phyloP scores from a whole-genome alignment of 2,888 invertebrate genomes.

The Tortrix viridana region DNA sequence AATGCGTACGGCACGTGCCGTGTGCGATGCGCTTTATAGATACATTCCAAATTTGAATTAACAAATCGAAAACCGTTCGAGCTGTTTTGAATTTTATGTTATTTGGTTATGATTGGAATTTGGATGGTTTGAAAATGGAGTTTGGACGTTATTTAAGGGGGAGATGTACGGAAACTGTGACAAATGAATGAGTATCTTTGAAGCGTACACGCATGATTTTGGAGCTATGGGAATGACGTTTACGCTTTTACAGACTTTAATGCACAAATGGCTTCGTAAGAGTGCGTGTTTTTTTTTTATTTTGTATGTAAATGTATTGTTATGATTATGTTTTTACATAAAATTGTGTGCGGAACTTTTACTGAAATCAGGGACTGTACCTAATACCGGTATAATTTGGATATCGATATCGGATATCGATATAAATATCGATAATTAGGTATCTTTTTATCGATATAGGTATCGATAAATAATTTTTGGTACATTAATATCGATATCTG shows the following conservation, averaged over 20 bases:
- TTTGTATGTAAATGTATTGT: constrained; percentile 14
- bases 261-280: constrained; percentile 21
- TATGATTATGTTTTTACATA: background rate
- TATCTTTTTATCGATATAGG: too few species aligned
- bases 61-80: background rate
- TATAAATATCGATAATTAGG: too few species aligned
- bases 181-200: constrained; percentile 72
- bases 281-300: constrained; percentile 8
- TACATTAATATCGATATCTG: too few species aligned
- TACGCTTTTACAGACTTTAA: constrained; percentile 32
- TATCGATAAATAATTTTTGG: too few species aligned
- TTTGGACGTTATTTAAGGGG: constrained; percentile 30
- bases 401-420: too few species aligned
- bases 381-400: too few species aligned
- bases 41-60: constrained; percentile 21
- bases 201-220: constrained; percentile 49
- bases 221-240: constrained; percentile 37
- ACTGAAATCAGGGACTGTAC: too few species aligned
- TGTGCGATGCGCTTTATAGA: constrained; percentile 39
- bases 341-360: background rate
- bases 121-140: background rate
- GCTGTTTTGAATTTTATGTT: background rate
- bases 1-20: constrained; percentile 68
- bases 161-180: constrained; percentile 61
- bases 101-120: background rate